Conservation (phyloP, 2,113 vertebrate genomes). For the Sitta europaea region DNA sequence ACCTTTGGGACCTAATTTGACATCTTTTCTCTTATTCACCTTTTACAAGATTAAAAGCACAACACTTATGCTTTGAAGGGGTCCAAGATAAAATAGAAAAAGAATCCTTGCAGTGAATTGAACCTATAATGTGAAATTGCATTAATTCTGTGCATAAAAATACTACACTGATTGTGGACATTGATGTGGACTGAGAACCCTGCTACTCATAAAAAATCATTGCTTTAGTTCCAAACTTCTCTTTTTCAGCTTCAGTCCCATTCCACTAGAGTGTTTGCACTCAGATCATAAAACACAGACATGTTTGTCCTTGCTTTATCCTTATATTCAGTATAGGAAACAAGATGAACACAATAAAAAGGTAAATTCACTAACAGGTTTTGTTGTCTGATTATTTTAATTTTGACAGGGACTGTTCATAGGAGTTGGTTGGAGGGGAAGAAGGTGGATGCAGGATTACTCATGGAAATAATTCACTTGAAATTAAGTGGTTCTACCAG, state of each 20-base stretch:
- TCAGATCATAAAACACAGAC: neutral
- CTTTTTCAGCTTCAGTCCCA: neutral
- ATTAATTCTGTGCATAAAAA: neutral
- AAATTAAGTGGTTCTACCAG: neutral
- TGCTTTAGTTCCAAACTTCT: neutral
- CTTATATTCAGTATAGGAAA: neutral
- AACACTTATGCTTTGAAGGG: neutral
- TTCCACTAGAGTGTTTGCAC: neutral
- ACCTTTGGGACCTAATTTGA: neutral
- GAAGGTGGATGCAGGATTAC: neutral
- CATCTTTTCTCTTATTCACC: neutral
- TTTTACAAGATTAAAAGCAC: neutral
- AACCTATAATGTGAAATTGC: neutral
- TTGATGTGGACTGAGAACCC: rapidly evolving
- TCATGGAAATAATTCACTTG: neutral
- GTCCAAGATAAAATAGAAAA: neutral
- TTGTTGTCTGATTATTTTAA: neutral
- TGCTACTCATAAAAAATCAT: neutral
- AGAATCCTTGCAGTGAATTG: neutral
- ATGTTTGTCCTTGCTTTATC: neutral
- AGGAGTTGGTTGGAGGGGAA: neutral
- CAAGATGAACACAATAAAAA: neutral
- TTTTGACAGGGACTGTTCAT: neutral
- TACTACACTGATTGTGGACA: neutral
- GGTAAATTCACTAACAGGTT: neutral